Base-by-base conservation (phyloP, 2,888 invertebrate species). In the Hymenopus coronatus region DNA sequence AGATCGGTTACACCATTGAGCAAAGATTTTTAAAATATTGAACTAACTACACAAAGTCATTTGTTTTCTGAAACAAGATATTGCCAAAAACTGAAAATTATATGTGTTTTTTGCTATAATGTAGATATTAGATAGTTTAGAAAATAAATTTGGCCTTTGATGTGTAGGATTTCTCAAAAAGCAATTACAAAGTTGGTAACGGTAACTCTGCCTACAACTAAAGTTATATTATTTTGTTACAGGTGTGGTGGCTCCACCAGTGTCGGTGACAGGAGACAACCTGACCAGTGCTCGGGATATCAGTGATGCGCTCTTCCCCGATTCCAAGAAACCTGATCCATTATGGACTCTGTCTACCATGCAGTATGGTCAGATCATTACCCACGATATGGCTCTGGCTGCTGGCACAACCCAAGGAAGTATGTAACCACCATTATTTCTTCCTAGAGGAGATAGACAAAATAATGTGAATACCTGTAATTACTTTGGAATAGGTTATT, bases 361-460 rank as follows among this genome's bases (percentile, higher is more conserved):
- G 95, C 97, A 97, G 91, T 97, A 96, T 94, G 97, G 97, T 0
- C 97, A 97, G 93, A 96, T 97, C 91, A 94, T 97, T 81, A 96
- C 97, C 12, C 97, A 97, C 92, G 97, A 97, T 91, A 96, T 97
- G 96, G 96, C 96, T 28, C 94, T 97, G 92, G 95, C 96, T 54
- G 95, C 95, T 88, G 96, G 96, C 88, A 95, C 95, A 87, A 95
- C 96, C 4, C 97, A 97, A 93, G 95, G 96, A 33, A 96, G 97
- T 97, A 94, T 95, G 96, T 95, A 14, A n/a, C 54, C 3, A 20
- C 25, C 54, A 20, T 25, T 14, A n/a, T n/a, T n/a, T n/a, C n/a
- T n/a, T n/a, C n/a, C n/a, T n/a, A n/a, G n/a, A n/a, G n/a, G n/a
- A n/a, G n/a, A n/a, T n/a, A n/a, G n/a, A n/a, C n/a, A n/a, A n/a